Evolutionary conservation across 1,140 invertebrate genomes (phyloP).

Genomic region (Calephelis nemesis): DNA sequence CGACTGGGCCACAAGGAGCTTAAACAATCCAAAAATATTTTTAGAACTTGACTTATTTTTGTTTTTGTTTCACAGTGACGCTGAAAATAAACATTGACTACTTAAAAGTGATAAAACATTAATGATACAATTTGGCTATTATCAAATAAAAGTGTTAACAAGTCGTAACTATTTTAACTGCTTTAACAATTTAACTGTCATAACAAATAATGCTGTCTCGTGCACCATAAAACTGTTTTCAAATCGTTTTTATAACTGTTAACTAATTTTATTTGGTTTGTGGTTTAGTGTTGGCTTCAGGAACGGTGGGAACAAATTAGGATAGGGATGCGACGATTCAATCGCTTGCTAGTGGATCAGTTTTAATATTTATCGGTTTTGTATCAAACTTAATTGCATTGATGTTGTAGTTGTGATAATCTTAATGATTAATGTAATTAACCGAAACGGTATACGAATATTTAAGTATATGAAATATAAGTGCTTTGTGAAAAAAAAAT

Average conservation of each 20-base stretch:
- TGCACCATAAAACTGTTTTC: conserved; percentile 4
- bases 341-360: no score
- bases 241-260: neutral
- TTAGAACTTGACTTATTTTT: neutral
- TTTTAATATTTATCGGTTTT: no score
- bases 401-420: no score
- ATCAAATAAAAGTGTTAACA: conserved; percentile 7
- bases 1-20: no score
- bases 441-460: no score
- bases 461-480: no score
- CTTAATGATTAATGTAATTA: no score
- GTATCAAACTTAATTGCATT: no score
- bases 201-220: conserved; percentile 9
- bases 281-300: neutral
- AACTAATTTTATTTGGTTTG: neutral
- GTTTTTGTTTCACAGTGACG: neutral
- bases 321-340: no score
- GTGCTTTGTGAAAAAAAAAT: no score
- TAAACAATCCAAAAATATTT: neutral
- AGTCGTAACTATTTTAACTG: conserved; percentile 11
- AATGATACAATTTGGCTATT: neutral
- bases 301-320: neutral
- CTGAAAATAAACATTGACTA: neutral
- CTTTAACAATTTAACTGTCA: neutral
- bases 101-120: neutral